phyloP scores from a whole-genome alignment of 2,113 vertebrate species.

The Ibidorhyncha struthersii region DNA sequence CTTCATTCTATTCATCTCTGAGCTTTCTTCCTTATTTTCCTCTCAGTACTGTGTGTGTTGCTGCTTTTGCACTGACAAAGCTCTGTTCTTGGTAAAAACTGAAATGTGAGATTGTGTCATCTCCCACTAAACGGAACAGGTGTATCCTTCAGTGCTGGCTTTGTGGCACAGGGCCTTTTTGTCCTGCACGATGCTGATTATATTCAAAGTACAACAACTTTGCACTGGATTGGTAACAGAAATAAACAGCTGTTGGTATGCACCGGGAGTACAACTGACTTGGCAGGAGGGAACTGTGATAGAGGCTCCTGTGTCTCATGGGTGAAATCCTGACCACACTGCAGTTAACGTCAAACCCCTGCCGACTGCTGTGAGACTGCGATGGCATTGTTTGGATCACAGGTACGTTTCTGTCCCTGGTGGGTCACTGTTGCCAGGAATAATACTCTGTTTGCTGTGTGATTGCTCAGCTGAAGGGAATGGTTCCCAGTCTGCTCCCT shows the following conservation, averaged over 20 bases:
- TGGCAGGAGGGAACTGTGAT: not conserved
- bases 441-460: not conserved
- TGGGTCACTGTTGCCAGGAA: not conserved
- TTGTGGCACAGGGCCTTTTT: not conserved
- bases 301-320: fast-evolving
- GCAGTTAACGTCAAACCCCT: not conserved
- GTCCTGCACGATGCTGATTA: not conserved
- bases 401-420: not conserved
- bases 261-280: not conserved
- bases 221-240: not conserved
- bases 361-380: not conserved
- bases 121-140: not conserved
- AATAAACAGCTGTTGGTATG: not conserved
- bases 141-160: not conserved
- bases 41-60: not conserved
- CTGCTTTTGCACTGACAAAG: not conserved
- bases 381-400: fast-evolving
- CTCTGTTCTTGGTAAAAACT: not conserved
- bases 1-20: conserved; percentile 25
- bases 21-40: not conserved
- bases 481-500: not conserved
- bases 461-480: not conserved
- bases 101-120: not conserved
- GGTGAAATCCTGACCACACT: not conserved
- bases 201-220: not conserved